Evolutionary conservation across 2,113 vertebrate species (phyloP).

Genomic region (Colinus virginianus): DNA sequence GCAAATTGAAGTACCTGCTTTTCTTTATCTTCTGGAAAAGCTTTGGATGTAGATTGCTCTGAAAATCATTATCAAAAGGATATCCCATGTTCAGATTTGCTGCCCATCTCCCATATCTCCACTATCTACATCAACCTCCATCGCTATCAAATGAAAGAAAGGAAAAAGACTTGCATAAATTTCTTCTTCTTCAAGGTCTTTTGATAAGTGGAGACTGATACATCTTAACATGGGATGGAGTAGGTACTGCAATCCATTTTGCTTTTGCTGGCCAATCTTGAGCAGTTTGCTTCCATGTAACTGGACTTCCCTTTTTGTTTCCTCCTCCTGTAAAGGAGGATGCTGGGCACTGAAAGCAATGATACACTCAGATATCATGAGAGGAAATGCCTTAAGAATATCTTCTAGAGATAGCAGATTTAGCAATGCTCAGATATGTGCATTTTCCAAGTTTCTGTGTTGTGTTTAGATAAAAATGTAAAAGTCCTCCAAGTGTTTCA

Average conservation of each 20-base stretch:
- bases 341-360: fast-evolving
- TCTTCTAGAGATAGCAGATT: not conserved
- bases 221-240: not conserved
- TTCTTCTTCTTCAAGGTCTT: not conserved
- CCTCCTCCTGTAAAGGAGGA: not conserved
- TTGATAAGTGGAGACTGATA: not conserved
- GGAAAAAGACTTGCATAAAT: not conserved
- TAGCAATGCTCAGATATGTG: not conserved
- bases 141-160: not conserved
- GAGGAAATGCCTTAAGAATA: not conserved
- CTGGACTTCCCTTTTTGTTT: not conserved
- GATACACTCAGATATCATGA: not conserved
- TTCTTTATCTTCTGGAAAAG: not conserved
- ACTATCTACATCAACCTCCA: not conserved
- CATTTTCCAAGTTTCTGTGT: not conserved
- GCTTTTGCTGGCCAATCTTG: not conserved
- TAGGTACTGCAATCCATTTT: not conserved
- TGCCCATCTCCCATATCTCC: not conserved
- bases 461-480: not conserved
- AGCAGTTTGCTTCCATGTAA: not conserved
- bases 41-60: not conserved
- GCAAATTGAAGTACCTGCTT: not conserved
- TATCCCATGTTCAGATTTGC: not conserved
- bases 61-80: not conserved
- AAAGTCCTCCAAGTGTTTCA: not conserved